These are phyloP conservation scores for Neoaliturus tenellus DNA, from an alignment of 2,888 invertebrate species.

Conservation along the genomic window DNA sequence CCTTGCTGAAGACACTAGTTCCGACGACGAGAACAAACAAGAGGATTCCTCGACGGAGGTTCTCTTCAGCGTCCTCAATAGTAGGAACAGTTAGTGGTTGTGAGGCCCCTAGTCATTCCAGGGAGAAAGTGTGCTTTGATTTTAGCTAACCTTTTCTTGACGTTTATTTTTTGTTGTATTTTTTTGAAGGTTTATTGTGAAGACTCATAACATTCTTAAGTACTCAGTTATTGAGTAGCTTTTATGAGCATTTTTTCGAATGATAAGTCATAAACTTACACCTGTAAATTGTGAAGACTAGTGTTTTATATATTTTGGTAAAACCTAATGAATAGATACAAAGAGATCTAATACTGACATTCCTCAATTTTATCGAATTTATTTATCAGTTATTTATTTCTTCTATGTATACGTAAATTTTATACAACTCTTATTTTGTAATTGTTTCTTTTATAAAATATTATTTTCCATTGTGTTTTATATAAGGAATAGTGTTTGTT, in stretches of 20 bases:
- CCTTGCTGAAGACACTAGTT: conserved; percentile 60
- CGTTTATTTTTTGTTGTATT: too few species aligned
- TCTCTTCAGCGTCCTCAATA: conserved; percentile 66
- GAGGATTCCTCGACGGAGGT: conserved; percentile 67
- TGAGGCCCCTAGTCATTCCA: background rate
- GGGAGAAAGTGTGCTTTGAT: too few species aligned
- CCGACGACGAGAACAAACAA: conserved; percentile 62
- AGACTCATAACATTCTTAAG: too few species aligned
- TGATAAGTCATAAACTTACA: too few species aligned
- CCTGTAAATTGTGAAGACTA: background rate
- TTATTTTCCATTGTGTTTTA: background rate
- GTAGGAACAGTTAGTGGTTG: conserved; percentile 63
- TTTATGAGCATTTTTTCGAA: too few species aligned
- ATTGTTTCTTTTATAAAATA: background rate
- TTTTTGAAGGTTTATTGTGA: too few species aligned
- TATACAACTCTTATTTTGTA: too few species aligned
- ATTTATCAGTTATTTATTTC: background rate
- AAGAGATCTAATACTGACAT: background rate
- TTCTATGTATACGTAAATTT: too few species aligned
- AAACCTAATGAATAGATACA: background rate
- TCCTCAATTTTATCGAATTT: background rate
- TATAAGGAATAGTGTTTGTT: background rate
- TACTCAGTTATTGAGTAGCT: too few species aligned
- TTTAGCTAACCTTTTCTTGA: too few species aligned
- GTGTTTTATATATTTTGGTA: conserved; percentile 1